phyloP scores from a whole-genome alignment of 2,797 vertebrate genomes.

The Smutsia gigantea region DNA sequence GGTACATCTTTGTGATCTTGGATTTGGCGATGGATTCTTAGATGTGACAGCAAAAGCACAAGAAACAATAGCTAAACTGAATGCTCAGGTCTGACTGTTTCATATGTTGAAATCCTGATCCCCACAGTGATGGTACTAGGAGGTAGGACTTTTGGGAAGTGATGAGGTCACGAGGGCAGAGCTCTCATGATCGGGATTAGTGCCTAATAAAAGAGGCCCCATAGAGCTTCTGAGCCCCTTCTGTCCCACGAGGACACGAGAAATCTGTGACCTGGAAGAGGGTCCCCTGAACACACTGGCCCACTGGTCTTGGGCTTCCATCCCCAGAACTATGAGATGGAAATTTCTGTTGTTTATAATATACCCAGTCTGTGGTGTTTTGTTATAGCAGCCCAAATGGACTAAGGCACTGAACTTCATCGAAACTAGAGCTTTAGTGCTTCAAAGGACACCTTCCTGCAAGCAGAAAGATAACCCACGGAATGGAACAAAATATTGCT shows the following conservation, averaged over 20 bases:
- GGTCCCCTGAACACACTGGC: not conserved
- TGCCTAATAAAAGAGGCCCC: not conserved
- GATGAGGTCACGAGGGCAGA: not conserved
- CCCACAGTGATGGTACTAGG: not conserved
- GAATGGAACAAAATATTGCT: not conserved
- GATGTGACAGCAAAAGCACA: not conserved
- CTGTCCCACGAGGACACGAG: not conserved
- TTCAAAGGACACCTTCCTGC: not conserved
- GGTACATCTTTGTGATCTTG: not conserved
- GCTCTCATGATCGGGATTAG: not conserved
- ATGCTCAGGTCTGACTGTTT: not conserved
- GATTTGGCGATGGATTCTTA: not conserved
- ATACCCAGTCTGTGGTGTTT: not conserved
- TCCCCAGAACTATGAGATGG: not conserved
- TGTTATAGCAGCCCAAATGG: not conserved
- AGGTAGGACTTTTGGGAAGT: not conserved
- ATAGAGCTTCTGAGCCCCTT: not conserved
- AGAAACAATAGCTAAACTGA: not conserved
- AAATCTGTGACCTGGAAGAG: not conserved
- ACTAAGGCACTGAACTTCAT: not conserved
- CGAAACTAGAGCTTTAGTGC: not conserved
- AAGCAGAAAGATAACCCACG: not conserved
- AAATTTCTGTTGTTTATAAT: not conserved
- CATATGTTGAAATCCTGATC: not conserved
- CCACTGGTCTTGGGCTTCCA: not conserved